Percentiles rank a stretch among this genome's conserved stretches.
These are phyloP conservation scores for Matsumyia berberina DNA, from an alignment of 2,888 invertebrate species.

Conservation along the genomic window DNA sequence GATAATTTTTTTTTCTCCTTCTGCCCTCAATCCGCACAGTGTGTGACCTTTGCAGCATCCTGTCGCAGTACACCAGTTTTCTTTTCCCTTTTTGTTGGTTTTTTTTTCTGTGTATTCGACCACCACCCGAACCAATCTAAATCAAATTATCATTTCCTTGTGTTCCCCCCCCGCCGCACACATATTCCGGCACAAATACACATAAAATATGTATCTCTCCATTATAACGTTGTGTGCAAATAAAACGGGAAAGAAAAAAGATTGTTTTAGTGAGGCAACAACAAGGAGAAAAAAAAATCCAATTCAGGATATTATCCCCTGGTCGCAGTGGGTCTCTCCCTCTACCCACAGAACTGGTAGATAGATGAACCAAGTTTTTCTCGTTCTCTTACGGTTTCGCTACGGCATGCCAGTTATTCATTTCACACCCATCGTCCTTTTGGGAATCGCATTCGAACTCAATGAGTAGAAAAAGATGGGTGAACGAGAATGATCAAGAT, in stretches of 20 bases:
- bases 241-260: constrained; percentile 3
- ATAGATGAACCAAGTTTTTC: constrained; percentile 39
- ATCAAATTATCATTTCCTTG: constrained; percentile 72
- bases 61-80: not conserved
- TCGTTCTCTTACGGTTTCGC: not conserved
- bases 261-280: constrained; percentile 17
- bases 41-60: constrained; percentile 25
- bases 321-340: constrained; percentile 5
- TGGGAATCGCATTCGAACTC: constrained; percentile 52
- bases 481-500: constrained; percentile 42
- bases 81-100: not conserved
- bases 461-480: constrained; percentile 61
- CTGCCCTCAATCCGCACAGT: not conserved
- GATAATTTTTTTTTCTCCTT: constrained; percentile 1
- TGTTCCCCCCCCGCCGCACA: constrained; percentile 12
- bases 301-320: constrained; percentile 56
- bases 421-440: constrained; percentile 65
- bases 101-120: constrained; percentile 6
- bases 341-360: constrained; percentile 15
- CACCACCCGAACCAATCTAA: constrained; percentile 68
- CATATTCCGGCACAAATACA: not conserved
- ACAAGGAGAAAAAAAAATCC: constrained; percentile 23
- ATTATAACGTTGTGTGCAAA: constrained; percentile 39
- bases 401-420: constrained; percentile 53
- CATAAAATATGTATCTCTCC: constrained; percentile 56